Conservation (phyloP, 2,113 vertebrate genomes). For the Lycaon pictus region DNA sequence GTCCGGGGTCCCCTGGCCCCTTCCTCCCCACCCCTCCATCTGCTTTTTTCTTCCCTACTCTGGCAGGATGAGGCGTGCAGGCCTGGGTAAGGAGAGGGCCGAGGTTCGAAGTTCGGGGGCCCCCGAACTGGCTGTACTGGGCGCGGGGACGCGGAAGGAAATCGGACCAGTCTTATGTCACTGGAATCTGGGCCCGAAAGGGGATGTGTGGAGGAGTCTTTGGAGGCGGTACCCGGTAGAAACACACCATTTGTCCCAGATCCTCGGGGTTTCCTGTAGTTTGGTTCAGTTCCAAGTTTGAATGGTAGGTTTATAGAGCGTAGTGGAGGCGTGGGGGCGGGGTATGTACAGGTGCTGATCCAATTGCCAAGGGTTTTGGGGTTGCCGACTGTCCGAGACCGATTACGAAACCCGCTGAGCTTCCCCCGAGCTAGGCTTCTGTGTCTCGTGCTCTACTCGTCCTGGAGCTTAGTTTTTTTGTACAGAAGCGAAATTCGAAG, state of each 20-base stretch:
- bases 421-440: neutral
- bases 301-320: neutral
- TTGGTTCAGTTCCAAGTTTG: neutral
- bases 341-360: neutral
- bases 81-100: conserved; percentile 79
- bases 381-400: neutral
- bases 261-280: neutral
- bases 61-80: conserved; percentile 81
- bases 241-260: neutral
- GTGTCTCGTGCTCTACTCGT: neutral
- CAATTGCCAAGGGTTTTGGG: neutral
- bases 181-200: neutral
- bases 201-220: neutral
- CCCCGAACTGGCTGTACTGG: neutral
- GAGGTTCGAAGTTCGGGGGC: conserved; percentile 48
- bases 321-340: neutral
- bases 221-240: neutral
- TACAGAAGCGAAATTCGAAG: neutral
- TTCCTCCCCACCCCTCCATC: neutral
- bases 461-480: neutral
- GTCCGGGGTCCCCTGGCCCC: neutral
- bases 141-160: neutral
- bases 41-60: neutral
- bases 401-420: neutral
- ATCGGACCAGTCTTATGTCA: neutral